Evolutionary conservation across 37 sponge, comb jelly and placozoan species (phyloP).

Genomic region (Eunapius fragilis): DNA sequence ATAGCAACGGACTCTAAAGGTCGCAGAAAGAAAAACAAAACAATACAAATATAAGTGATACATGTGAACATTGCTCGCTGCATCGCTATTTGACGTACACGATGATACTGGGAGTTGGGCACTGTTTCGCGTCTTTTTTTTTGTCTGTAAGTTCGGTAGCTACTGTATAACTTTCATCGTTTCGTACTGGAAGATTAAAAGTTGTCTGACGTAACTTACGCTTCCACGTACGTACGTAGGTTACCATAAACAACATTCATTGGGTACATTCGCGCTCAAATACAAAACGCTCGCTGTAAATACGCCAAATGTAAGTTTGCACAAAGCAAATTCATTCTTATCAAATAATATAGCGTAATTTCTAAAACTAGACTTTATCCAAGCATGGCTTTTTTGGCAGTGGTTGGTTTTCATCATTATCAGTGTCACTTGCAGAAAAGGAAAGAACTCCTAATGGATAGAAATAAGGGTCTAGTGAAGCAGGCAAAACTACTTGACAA

Average conservation of each 20-base stretch:
- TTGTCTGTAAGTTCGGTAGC: too few species aligned
- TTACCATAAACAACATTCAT: not conserved
- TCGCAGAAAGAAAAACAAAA: not conserved
- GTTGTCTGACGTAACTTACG: too few species aligned
- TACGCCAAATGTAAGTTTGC: not conserved
- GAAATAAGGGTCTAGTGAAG: not conserved
- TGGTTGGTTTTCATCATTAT: not conserved
- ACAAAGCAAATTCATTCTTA: not conserved
- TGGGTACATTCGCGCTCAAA: not conserved
- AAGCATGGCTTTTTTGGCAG: not conserved
- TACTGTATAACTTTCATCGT: too few species aligned
- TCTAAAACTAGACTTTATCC: not conserved
- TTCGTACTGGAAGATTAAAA: too few species aligned
- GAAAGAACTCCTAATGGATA: not conserved
- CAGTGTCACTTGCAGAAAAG: not conserved
- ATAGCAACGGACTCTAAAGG: not conserved
- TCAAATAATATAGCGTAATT: not conserved
- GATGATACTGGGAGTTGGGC: too few species aligned
- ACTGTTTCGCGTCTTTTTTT: too few species aligned
- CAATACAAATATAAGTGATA: too few species aligned
- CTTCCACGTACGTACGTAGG: too few species aligned
- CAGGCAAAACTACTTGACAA: not conserved
- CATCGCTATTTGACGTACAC: too few species aligned
- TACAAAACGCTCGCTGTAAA: not conserved
- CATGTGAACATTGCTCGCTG: too few species aligned